Evolutionary conservation across 64 coral and sea anemone genomes (phyloP), one percentile per base, ranked within the genome.

Genomic region (Porites australiensis): DNA sequence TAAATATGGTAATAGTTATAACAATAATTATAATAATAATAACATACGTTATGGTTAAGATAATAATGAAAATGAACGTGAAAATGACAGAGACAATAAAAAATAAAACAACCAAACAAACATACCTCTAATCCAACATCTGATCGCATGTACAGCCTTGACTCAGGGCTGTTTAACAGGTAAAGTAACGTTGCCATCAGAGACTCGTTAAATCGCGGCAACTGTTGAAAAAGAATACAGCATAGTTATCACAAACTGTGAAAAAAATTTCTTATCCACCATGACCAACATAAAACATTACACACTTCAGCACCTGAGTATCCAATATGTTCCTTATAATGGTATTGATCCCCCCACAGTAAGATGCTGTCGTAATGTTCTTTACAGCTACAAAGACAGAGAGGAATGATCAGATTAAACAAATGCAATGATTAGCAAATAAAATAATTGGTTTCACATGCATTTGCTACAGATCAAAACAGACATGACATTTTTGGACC

Each of bases 51-150:
- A 37, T 37, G 27, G 27, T 37, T 37, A 37, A 37, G 27, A 37
- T 37, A 37, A 37, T 37, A 37, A 37, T 37, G 27, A 37, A 37
- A 37, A 37, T 37, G 27, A 37, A 37, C 27, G 27, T 37, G 27
- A 37, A 37, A 37, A 37, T 37, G 27, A 37, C 27, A 37, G 27
- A 37, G 27, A 37, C 27, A 37, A 37, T 37, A 37, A 37, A 37
- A 37, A 37, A 37, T 37, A 37, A 37, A 37, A 37, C 0, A 37
- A 37, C 27, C 27, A 37, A 50, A 49, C 14, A 50, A 4, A 49
- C 20, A 53, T 92, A 96, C 98, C 94, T 99, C 98, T 81, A 99
- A 86, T 55, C 98, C 98, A 19, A 99, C 94, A 94, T 99, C 83
- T 43, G 94, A 78, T 22, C 91, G 94, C 15, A 99, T 91, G 63